A percentile compares a stretch with the other conserved stretches of the same genome.
phyloP scores from a whole-genome alignment of 2,113 vertebrate species.

The Saccopteryx bilineata region DNA sequence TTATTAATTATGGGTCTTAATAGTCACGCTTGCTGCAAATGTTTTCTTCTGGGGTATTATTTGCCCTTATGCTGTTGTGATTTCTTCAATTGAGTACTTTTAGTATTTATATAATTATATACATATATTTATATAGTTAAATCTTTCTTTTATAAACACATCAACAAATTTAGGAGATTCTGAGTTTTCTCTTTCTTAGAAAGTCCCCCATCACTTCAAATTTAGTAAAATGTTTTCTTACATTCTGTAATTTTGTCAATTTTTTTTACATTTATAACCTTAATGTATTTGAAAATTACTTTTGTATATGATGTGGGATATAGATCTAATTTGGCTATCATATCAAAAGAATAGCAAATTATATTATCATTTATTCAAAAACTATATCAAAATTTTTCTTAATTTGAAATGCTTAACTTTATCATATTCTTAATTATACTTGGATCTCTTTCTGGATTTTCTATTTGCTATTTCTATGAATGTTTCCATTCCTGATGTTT shows the following conservation, averaged over 20 bases:
- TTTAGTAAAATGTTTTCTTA: not conserved
- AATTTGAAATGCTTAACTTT: not conserved
- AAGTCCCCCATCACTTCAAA: not conserved
- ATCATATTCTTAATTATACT: not conserved
- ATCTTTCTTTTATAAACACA: not conserved
- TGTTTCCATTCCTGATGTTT: not conserved
- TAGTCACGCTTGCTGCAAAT: not conserved
- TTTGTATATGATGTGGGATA: not conserved
- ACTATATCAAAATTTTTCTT: not conserved
- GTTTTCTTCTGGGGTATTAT: not conserved
- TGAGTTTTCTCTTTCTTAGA: not conserved
- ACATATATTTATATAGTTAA: not conserved
- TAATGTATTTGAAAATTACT: not conserved
- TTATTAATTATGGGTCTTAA: not conserved
- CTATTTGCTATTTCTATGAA: not conserved
- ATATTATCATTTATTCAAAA: not conserved
- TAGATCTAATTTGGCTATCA: not conserved
- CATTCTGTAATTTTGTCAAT: not conserved
- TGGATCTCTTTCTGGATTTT: not conserved
- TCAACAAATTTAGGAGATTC: not conserved
- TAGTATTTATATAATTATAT: not conserved
- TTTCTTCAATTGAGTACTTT: not conserved
- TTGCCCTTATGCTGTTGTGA: not conserved
- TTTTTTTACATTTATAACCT: not conserved
- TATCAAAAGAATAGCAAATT: not conserved